Evolutionary conservation across 1,140 invertebrate genomes (phyloP), one percentile per base, ranked within the genome.

Genomic region (Heliconius hewitsoni): DNA sequence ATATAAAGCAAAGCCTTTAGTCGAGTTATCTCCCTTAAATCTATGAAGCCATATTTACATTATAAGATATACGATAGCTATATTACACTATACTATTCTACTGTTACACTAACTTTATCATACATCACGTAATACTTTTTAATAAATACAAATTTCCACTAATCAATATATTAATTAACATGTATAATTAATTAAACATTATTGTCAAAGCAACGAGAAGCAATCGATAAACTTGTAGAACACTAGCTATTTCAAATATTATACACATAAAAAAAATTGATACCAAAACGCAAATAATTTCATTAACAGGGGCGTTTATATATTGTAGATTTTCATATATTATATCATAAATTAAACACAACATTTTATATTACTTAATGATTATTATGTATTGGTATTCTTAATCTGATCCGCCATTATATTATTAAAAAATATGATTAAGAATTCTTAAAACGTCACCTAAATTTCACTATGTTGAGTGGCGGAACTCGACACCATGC

Each of bases 81-180:
- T 76, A 27, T 73, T 84, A 84, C 80, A 81, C 76, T 82, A 81
- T 84, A 81, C 76, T 82, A 81, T 85, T 19, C 50, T 76, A 76
- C n/a, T 50, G 37, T 66, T 80, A 80, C 46, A 76, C 42, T 74
- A 74, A 74, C 52, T 60, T 60, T 55, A 74, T 75, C 71, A 80
- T 89, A 89, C 88, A 88, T 84, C 84, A 86, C 85, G 79, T 90
- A 90, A 90, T 90, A 90, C 89, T 90, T 90, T 46, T 90, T 80
- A 83, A 85, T 85, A 81, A 86, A 90, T 89, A 90, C 87, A 81
- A 84, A 81, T 80, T 83, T 71, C 77, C 74, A 82, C 82, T 77
- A 82, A 84, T 83, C 66, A 75, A 52, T 82, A 80, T 72, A 76
- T 73, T 77, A 71, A 60, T 60, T 60, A 60, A 60, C 23, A 60